These are phyloP conservation scores for Coboldia fuscipes DNA, from an alignment of 1,140 invertebrate species.

Conservation along the genomic window DNA sequence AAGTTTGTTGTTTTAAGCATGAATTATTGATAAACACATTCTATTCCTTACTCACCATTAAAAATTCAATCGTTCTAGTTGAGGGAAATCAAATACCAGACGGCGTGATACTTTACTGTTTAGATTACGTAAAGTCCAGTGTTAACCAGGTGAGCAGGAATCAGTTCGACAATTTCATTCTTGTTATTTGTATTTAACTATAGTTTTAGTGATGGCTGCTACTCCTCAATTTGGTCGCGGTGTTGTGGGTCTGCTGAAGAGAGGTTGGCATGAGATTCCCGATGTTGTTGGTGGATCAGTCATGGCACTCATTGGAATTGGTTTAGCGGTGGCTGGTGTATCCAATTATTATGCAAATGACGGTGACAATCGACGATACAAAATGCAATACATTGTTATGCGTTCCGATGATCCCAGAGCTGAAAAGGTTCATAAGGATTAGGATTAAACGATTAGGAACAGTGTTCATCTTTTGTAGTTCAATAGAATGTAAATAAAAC, in stretches of 20 bases:
- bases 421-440: conserved; percentile 23
- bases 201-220: too few species aligned
- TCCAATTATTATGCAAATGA: conserved; percentile 30
- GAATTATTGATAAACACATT: too few species aligned
- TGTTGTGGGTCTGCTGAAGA: conserved; percentile 22
- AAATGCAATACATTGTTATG: conserved; percentile 32
- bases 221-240: conserved; percentile 10
- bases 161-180: too few species aligned
- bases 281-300: conserved; percentile 30
- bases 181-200: too few species aligned
- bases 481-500: not conserved
- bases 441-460: conserved; percentile 1
- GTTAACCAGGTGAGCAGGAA: too few species aligned
- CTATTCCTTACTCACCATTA: too few species aligned
- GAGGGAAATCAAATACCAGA: too few species aligned
- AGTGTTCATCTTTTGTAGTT: not conserved
- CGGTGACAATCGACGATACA: conserved; percentile 37
- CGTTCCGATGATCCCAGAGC: conserved; percentile 36
- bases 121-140: too few species aligned
- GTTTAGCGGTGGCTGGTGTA: conserved; percentile 24
- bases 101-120: too few species aligned
- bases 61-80: too few species aligned
- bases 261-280: conserved; percentile 40
- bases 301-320: conserved; percentile 27
- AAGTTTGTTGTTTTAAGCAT: too few species aligned